Conservation (phyloP, 2,113 vertebrate genomes). For the Anhinga rufa region DNA sequence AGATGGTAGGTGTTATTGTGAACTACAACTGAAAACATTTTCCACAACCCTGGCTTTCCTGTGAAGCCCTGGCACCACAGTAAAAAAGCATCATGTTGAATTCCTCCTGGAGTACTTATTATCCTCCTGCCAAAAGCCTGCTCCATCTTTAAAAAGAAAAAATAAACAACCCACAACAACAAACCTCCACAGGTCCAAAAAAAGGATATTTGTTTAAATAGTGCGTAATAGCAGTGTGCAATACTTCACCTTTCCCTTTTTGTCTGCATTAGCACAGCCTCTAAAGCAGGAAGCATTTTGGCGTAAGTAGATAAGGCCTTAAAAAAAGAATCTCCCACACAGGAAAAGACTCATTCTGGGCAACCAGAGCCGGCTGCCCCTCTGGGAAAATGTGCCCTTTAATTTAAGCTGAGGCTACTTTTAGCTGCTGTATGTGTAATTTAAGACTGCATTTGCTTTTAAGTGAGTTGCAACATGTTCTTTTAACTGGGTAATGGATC, state of each 20-base stretch:
- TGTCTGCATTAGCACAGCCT: background rate
- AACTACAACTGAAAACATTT: background rate
- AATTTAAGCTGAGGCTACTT: constrained; percentile 28
- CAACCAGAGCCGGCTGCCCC: background rate
- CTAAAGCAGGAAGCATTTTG: background rate
- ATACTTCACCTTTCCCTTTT: constrained; percentile 5
- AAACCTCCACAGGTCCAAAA: background rate
- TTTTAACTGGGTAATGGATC: constrained; percentile 33
- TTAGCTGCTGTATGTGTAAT: constrained; percentile 25
- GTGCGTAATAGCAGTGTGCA: background rate
- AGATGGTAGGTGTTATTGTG: background rate
- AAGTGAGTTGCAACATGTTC: constrained; percentile 38
- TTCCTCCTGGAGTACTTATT: constrained; percentile 34
- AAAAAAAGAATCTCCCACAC: constrained; percentile 20
- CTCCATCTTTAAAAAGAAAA: background rate
- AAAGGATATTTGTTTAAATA: constrained; percentile 27
- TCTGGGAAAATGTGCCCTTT: constrained; percentile 28
- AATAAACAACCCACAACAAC: background rate
- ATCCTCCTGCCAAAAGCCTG: constrained; percentile 34
- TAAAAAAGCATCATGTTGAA: background rate
- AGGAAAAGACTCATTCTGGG: constrained; percentile 21
- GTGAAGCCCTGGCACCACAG: background rate
- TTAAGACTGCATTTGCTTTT: constrained; percentile 46
- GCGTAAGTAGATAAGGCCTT: background rate
- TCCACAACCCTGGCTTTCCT: background rate